Evolutionary conservation across 2,113 vertebrate species (phyloP).

Genomic region (Lepidothrix coronata): DNA sequence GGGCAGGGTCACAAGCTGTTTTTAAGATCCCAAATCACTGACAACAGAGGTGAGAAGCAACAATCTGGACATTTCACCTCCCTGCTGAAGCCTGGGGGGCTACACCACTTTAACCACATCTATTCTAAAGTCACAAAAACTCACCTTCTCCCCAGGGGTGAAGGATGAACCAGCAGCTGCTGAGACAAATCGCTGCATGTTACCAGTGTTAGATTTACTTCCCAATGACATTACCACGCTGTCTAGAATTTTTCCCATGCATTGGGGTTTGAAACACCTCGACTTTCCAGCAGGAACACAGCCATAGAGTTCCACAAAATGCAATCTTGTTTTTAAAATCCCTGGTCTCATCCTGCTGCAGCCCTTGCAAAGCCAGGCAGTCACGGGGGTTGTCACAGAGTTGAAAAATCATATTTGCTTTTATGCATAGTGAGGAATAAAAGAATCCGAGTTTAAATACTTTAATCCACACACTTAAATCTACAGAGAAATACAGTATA

Average conservation of each 20-base stretch:
- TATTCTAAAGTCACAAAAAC: not conserved
- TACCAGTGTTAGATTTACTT: not conserved
- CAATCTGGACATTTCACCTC: not conserved
- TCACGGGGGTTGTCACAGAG: not conserved
- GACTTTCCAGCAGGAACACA: not conserved
- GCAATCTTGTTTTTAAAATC: not conserved
- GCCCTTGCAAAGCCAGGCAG: not conserved
- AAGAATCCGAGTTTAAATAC: not conserved
- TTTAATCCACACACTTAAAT: conserved; percentile 47
- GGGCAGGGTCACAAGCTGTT: not conserved
- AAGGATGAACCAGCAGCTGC: not conserved
- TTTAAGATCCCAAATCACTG: not conserved
- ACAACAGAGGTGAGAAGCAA: not conserved
- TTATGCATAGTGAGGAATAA: not conserved
- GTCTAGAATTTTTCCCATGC: not conserved
- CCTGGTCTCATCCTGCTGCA: not conserved
- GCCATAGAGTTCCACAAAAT: not conserved
- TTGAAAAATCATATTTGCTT: not conserved
- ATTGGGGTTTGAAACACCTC: not conserved
- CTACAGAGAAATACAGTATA: conserved; percentile 21
- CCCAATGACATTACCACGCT: not conserved
- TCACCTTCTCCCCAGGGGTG: not conserved
- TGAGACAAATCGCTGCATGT: not conserved
- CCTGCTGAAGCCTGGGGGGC: not conserved
- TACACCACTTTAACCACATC: not conserved